A percentile compares a stretch with the other conserved stretches of the same genome.
Conservation (phyloP, 2,888 invertebrate species). For the Escarpia spicata region DNA sequence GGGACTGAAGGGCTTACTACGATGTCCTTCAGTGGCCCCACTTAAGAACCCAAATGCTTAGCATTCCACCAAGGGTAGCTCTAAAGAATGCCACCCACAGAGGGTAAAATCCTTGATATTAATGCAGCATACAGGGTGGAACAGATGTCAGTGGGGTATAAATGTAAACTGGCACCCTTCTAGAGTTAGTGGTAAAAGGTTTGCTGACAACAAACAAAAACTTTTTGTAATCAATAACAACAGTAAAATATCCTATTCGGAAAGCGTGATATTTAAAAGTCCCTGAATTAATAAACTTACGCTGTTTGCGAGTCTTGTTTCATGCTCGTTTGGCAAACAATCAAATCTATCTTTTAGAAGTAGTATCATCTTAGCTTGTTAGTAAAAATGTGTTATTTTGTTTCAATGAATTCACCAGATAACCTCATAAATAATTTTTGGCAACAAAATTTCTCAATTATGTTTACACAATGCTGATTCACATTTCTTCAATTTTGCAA, state of each 20-base stretch:
- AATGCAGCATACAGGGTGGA: background rate
- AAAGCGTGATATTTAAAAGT: background rate
- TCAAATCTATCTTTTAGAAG: too few relatives aligned
- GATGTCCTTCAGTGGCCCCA: background rate
- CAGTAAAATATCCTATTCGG: background rate
- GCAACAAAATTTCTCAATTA: too few relatives aligned
- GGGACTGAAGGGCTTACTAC: background rate
- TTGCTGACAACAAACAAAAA: background rate
- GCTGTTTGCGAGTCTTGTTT: background rate
- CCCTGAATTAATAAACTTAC: background rate
- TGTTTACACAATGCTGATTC: too few relatives aligned
- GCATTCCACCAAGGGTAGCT: background rate
- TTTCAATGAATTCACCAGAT: too few relatives aligned
- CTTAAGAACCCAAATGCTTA: background rate
- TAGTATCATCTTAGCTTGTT: too few relatives aligned
- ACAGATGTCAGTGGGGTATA: too few relatives aligned
- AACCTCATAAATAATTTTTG: too few relatives aligned
- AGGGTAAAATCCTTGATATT: background rate
- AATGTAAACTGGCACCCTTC: too few relatives aligned
- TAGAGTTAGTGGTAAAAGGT: too few relatives aligned
- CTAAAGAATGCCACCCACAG: background rate
- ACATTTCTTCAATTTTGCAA: too few relatives aligned
- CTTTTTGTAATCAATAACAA: background rate
- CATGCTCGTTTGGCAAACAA: too few relatives aligned
- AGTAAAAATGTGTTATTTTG: too few relatives aligned